Evolutionary conservation across 2,888 invertebrate genomes (phyloP), one percentile per base, ranked within the genome.

Genomic region (Erebia ligea): DNA sequence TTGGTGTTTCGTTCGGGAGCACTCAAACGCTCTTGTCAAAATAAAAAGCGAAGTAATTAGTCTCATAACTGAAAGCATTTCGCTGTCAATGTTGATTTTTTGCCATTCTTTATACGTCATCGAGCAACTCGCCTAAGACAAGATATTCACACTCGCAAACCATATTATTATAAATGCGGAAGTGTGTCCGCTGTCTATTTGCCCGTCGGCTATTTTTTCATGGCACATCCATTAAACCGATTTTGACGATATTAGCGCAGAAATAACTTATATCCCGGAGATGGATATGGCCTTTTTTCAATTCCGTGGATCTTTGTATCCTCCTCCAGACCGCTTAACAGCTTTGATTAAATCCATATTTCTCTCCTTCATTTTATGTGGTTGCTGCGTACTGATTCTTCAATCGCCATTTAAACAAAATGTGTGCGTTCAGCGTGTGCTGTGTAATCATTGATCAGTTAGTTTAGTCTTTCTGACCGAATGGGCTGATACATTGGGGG

Each of bases 51-150:
- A 54, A 63, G 69, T 71, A 73, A 73, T 73, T 73, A 71, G 73
- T 71, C 73, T 69, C 71, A 67, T 58, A 69, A 64, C 69, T 73
- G 71, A 71, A 69, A 73, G 69, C 73, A 71, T 71, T 73, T 73
- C 69, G 71, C 66, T 63, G 68, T 69, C 59, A 68, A 64, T 67
- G 59, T 66, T 72, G 67, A 58, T 68, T 73, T 76, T 75, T 76
- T 61, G 50, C 21, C 52, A 58, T 57, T 57, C 67, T 48, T 48
- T 21, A 65, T 25, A 17, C 48, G 48, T 21, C 48, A 15, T 8
- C 19, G 62, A 48, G 21, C 21, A 62, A 48, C 8, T 2, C 48
- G 45, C 10, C 40, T 11, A 17, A 17, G 17, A 40, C 40, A n/a
- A 9, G 34, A 59, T 8, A 15, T 15, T 21, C 4, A 21, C 3